Conservation (phyloP, 2,797 vertebrate genomes). For the Esox masquinongy region DNA sequence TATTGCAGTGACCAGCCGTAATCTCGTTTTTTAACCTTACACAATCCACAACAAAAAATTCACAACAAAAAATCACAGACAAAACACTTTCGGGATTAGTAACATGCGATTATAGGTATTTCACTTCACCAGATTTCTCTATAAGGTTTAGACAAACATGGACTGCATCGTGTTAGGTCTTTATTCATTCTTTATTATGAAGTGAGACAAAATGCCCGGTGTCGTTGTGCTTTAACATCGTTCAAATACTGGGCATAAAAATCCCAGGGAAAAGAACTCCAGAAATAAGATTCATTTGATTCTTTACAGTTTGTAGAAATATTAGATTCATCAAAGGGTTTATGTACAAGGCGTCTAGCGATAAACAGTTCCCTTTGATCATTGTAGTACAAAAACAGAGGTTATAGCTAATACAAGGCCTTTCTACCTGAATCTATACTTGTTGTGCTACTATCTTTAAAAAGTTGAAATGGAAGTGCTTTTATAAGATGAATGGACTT, state of each 20-base stretch:
- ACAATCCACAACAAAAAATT: neutral
- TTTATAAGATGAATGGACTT: slow-evolving; percentile 43
- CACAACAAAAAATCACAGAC: neutral
- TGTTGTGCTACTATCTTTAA: slow-evolving; percentile 82
- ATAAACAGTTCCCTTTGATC: slow-evolving; percentile 43
- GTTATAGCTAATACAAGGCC: slow-evolving; percentile 72
- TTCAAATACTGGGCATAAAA: slow-evolving; percentile 66
- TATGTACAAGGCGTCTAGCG: slow-evolving; percentile 45
- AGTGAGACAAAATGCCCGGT: slow-evolving; percentile 60
- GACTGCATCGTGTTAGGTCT: slow-evolving; percentile 43
- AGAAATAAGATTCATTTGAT: slow-evolving; percentile 62
- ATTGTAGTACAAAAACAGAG: slow-evolving; percentile 63
- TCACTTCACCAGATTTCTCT: neutral
- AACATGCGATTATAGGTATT: neutral
- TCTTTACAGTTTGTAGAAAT: slow-evolving; percentile 79
- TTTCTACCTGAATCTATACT: slow-evolving; percentile 83
- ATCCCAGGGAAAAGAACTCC: slow-evolving; percentile 48
- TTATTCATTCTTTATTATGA: slow-evolving; percentile 79
- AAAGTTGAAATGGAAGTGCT: slow-evolving; percentile 68
- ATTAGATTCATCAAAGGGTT: slow-evolving; percentile 73
- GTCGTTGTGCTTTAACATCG: slow-evolving; percentile 85
- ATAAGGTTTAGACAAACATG: neutral
- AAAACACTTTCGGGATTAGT: neutral
- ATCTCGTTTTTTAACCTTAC: neutral
- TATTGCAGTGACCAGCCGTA: neutral